A percentile compares a stretch with the other conserved stretches of the same genome.
Conservation (phyloP, 2,797 vertebrate species). For the Hippocampus kuda region DNA sequence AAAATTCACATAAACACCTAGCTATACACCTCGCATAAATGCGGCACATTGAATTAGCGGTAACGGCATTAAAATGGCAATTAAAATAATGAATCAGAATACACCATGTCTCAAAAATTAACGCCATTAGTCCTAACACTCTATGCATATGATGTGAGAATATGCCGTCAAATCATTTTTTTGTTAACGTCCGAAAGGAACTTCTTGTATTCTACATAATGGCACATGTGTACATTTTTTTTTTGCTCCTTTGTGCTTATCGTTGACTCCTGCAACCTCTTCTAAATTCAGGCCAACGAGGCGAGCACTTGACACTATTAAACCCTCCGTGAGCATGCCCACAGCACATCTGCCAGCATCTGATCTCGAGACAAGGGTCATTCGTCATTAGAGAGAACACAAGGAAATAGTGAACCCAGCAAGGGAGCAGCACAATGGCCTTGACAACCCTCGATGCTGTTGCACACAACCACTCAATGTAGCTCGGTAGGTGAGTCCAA, state of each 20-base stretch:
- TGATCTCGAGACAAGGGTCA: slow-evolving; percentile 59
- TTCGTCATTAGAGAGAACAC: slow-evolving; percentile 60
- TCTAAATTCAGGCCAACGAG: slow-evolving; percentile 57
- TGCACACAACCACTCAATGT: slow-evolving; percentile 37
- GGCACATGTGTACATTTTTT: background rate
- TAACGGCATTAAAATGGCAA: too few species aligned
- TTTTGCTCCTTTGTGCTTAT: background rate
- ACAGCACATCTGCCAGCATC: slow-evolving; percentile 44
- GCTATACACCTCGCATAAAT: too few species aligned
- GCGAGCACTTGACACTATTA: slow-evolving; percentile 61
- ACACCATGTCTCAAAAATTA: too few species aligned
- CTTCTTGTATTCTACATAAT: background rate
- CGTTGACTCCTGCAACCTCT: slow-evolving; percentile 29
- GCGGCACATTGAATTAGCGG: too few species aligned
- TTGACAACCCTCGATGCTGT: slow-evolving; percentile 40
- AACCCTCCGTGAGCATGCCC: slow-evolving; percentile 49
- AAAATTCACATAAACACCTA: too few species aligned
- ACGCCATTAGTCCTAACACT: too few species aligned
- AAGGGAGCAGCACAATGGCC: slow-evolving; percentile 35
- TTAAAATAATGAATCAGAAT: too few species aligned
- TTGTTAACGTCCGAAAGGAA: too few species aligned
- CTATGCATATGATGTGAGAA: too few species aligned
- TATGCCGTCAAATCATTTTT: too few species aligned
- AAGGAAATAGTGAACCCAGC: slow-evolving; percentile 53
- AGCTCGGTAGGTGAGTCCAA: slow-evolving; percentile 31